Conservation (phyloP, 2,888 invertebrate species). For the Agonopterix alstromeriana region DNA sequence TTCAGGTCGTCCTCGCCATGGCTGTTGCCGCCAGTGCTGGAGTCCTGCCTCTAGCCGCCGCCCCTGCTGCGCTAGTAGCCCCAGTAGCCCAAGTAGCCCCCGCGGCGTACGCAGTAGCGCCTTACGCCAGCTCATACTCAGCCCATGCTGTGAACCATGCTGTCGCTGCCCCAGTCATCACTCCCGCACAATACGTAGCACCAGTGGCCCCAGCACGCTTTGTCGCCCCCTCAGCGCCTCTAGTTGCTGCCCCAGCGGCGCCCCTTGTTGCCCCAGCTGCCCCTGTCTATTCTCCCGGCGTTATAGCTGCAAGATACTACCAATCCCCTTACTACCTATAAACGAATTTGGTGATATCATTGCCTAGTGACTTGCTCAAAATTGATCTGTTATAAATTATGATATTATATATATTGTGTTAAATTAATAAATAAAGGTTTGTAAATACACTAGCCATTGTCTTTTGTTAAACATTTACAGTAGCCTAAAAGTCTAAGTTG, state of each 20-base stretch:
- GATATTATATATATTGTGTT: constrained; percentile 15
- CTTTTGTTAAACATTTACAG: too few species aligned
- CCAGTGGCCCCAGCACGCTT: constrained; percentile 16
- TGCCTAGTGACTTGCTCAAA: constrained; percentile 70
- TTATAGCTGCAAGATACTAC: constrained; percentile 33
- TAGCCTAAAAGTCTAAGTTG: neutral
- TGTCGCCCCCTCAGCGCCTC: constrained; percentile 26
- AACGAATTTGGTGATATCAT: constrained; percentile 65
- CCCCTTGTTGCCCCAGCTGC: constrained; percentile 9
- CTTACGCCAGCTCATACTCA: constrained; percentile 85
- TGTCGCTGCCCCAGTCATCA: constrained; percentile 79
- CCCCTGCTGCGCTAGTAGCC: constrained; percentile 72
- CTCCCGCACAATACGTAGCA: constrained; percentile 40
- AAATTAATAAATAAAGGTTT: constrained; percentile 2
- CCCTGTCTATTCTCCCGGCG: constrained; percentile 9
- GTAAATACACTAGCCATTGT: neutral
- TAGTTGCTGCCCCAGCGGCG: constrained; percentile 8
- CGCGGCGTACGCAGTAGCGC: constrained; percentile 80
- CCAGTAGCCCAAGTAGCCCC: constrained; percentile 80
- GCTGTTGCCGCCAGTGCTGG: constrained; percentile 54
- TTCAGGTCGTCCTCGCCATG: constrained; percentile 55
- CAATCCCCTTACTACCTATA: constrained; percentile 55
- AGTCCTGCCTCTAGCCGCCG: constrained; percentile 44
- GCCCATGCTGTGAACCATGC: constrained; percentile 86
- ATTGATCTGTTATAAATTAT: constrained; percentile 18